Conservation (phyloP, 2,797 vertebrate genomes). For the Cynodonichthys magdalenae region DNA sequence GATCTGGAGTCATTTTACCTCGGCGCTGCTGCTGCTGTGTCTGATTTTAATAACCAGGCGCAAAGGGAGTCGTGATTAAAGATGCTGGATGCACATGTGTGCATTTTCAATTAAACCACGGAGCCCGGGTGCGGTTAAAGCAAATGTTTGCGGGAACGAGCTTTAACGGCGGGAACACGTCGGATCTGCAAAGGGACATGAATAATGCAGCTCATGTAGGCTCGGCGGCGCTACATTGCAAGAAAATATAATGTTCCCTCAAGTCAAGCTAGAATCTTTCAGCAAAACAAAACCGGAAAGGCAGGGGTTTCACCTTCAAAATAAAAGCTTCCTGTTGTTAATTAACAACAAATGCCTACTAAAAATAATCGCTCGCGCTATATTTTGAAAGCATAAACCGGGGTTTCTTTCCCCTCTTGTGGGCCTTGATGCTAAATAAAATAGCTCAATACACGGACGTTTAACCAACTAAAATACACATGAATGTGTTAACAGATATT, state of each 20-base stretch:
- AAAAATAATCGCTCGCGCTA: neutral
- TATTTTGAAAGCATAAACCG: constrained; percentile 52
- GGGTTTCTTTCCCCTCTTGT: neutral
- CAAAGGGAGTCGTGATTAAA: constrained; percentile 14
- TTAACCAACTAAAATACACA: neutral
- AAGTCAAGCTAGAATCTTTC: constrained; percentile 7
- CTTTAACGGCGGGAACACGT: constrained; percentile 18
- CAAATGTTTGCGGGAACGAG: neutral
- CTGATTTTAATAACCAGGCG: constrained; percentile 4
- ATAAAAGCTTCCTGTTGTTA: constrained; percentile 34
- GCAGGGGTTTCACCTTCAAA: constrained; percentile 20
- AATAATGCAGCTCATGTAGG: constrained; percentile 75
- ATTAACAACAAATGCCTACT: no score
- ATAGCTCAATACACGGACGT: constrained; percentile 19
- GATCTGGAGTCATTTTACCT: constrained; percentile 12
- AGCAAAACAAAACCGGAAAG: constrained; percentile 16
- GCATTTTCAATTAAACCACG: neutral
- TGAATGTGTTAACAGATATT: neutral
- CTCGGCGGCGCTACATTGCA: constrained; percentile 41
- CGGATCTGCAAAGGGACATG: constrained; percentile 63
- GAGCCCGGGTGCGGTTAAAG: neutral
- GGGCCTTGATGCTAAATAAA: constrained; percentile 38
- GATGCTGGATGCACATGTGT: neutral
- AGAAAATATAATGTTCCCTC: constrained; percentile 29
- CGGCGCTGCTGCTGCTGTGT: constrained; percentile 21